Evolutionary conservation across 2,888 invertebrate species (phyloP).

Genomic region (Dusona sp.): DNA sequence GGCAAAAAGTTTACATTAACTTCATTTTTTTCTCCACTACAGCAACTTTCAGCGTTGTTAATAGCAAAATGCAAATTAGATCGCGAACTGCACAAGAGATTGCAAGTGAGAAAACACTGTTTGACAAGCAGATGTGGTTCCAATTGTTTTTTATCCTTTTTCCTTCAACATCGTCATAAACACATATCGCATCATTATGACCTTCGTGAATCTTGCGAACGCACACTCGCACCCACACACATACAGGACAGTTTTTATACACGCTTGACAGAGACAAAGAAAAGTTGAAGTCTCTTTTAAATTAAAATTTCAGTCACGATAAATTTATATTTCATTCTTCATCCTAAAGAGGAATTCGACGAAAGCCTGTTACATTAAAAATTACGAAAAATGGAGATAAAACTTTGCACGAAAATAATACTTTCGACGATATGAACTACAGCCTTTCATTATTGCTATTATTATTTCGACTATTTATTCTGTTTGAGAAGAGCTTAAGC

Average conservation of each 20-base stretch:
- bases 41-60: neutral
- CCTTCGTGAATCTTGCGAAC: slow-evolving; percentile 10
- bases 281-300: neutral
- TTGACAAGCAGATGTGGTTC: slow-evolving; percentile 7
- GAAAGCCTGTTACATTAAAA: neutral
- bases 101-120: neutral
- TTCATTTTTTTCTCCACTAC: neutral
- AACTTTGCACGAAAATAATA: neutral
- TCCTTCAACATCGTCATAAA: neutral
- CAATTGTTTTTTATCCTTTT: slow-evolving; percentile 16
- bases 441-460: neutral
- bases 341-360: neutral
- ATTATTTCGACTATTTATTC: neutral
- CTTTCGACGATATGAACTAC: neutral
- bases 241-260: neutral
- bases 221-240: neutral
- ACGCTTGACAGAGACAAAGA: neutral
- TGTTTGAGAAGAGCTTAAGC: neutral
- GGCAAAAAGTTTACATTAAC: neutral
- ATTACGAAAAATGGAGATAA: neutral
- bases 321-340: neutral
- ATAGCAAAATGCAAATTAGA: neutral
- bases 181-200: neutral
- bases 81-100: neutral
- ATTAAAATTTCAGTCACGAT: neutral